phyloP scores from a whole-genome alignment of 2,888 invertebrate species.

The Subacronicta megacephala region DNA sequence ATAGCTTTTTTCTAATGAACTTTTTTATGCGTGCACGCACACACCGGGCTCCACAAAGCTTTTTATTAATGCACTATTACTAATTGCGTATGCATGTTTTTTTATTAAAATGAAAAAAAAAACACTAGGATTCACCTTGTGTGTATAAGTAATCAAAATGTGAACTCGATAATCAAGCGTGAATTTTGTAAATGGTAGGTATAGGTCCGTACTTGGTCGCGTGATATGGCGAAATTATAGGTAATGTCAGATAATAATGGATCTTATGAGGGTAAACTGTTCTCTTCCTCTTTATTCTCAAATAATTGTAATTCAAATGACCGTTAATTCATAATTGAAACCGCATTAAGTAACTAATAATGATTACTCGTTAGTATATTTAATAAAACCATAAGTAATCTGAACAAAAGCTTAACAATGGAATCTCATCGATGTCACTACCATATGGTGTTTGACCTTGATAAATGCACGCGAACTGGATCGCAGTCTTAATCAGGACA shows the following conservation, averaged over 20 bases:
- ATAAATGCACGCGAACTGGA: constrained; percentile 73
- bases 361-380: too few species aligned
- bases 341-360: too few species aligned
- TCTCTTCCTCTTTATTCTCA: too few species aligned
- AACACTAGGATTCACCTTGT: constrained; percentile 72
- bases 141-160: constrained; percentile 62
- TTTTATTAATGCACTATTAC: constrained; percentile 79
- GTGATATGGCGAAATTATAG: too few species aligned
- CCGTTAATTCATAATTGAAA: too few species aligned
- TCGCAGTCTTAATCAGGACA: constrained; percentile 54
- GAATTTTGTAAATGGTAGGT: constrained; percentile 29
- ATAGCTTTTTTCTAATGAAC: constrained; percentile 87
- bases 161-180: constrained; percentile 47
- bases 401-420: constrained; percentile 33
- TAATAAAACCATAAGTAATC: background rate
- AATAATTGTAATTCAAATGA: too few species aligned
- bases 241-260: too few species aligned
- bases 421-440: constrained; percentile 65
- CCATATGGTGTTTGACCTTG: constrained; percentile 81
- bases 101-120: constrained; percentile 56
- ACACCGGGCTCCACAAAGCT: constrained; percentile 77
- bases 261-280: too few species aligned
- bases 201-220: too few species aligned
- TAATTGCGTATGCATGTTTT: constrained; percentile 80
- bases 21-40: constrained; percentile 75